Conservation (phyloP, 2,113 vertebrate species). For the Poeciliopsis occidentalis region DNA sequence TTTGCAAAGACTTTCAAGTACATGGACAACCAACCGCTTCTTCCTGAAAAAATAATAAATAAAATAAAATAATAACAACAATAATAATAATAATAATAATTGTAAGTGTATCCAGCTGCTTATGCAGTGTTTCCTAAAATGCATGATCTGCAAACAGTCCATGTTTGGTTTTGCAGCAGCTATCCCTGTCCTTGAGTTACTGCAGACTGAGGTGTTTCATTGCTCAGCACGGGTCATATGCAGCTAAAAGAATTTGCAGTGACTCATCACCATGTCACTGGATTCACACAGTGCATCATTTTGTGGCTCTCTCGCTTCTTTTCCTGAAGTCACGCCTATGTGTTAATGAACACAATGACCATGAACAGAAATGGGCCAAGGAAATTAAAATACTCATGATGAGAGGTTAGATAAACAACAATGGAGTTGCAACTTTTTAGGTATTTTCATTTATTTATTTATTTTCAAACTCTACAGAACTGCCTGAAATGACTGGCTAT, state of each 20-base stretch:
- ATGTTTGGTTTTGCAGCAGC: conserved; percentile 63
- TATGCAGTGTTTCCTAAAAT: conserved; percentile 26
- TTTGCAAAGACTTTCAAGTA: neutral
- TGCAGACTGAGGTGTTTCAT: conserved; percentile 60
- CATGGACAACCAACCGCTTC: conserved; percentile 36
- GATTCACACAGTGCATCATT: conserved; percentile 46
- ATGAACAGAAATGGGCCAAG: conserved; percentile 8
- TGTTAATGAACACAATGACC: conserved; percentile 21
- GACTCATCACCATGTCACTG: conserved; percentile 50
- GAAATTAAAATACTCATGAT: conserved; percentile 5
- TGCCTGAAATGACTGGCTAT: neutral
- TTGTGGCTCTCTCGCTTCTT: conserved; percentile 34
- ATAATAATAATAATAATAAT: conserved; percentile 26
- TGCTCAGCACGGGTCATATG: conserved; percentile 63
- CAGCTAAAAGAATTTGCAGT: conserved; percentile 54
- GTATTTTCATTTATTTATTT: too few species aligned
- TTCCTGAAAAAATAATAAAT: conserved; percentile 15
- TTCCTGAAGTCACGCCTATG: conserved; percentile 20
- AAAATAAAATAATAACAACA: conserved; percentile 25
- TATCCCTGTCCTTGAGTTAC: conserved; percentile 58
- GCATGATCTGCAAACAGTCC: conserved; percentile 46
- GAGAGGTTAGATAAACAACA: conserved; percentile 4
- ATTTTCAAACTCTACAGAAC: too few species aligned
- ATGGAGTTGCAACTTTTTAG: neutral
- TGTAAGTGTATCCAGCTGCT: conserved; percentile 9